These are phyloP conservation scores for Phymastichus coffea DNA, from an alignment of 1,140 invertebrate genomes.

Conservation along the genomic window DNA sequence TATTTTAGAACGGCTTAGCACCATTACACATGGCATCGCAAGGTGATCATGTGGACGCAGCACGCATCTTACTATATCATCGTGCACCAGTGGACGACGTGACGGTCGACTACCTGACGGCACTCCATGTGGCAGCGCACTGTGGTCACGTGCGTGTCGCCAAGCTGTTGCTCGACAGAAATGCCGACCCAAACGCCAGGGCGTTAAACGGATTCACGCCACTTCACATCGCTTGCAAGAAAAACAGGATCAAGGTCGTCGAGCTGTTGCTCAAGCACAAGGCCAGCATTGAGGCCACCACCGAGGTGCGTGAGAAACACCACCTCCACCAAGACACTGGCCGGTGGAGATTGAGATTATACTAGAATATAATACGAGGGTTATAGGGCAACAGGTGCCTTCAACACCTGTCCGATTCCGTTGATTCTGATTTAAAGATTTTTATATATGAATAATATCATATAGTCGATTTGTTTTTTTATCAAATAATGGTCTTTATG, in stretches of 20 bases:
- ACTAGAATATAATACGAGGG: too few relatives aligned
- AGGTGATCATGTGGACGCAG: slow-evolving; percentile 95
- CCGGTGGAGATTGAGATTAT: too few relatives aligned
- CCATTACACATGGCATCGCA: slow-evolving; percentile 93
- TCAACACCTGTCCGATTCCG: too few relatives aligned
- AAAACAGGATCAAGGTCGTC: slow-evolving; percentile 95
- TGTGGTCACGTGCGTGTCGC: slow-evolving; percentile 94
- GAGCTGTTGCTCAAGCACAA: slow-evolving; percentile 95
- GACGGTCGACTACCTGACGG: slow-evolving; percentile 95
- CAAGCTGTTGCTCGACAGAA: slow-evolving; percentile 87
- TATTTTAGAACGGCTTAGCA: slow-evolving; percentile 81
- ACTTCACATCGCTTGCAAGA: slow-evolving; percentile 98
- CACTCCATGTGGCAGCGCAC: slow-evolving; percentile 94
- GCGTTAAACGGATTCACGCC: slow-evolving; percentile 99
- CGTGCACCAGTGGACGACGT: slow-evolving; percentile 96
- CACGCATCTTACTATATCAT: slow-evolving; percentile 86
- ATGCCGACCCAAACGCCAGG: slow-evolving; percentile 95
- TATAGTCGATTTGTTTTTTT: too few relatives aligned
- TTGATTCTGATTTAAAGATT: too few relatives aligned
- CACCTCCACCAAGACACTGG: too few relatives aligned
- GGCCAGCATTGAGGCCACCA: slow-evolving; percentile 85
- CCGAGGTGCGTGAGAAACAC: slow-evolving; percentile 66
- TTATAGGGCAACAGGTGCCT: too few relatives aligned
- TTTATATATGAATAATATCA: too few relatives aligned
- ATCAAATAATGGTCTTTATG: too few relatives aligned